These are phyloP conservation scores for Helicoverpa assulta DNA, from an alignment of 2,888 invertebrate genomes.

Conservation along the genomic window DNA sequence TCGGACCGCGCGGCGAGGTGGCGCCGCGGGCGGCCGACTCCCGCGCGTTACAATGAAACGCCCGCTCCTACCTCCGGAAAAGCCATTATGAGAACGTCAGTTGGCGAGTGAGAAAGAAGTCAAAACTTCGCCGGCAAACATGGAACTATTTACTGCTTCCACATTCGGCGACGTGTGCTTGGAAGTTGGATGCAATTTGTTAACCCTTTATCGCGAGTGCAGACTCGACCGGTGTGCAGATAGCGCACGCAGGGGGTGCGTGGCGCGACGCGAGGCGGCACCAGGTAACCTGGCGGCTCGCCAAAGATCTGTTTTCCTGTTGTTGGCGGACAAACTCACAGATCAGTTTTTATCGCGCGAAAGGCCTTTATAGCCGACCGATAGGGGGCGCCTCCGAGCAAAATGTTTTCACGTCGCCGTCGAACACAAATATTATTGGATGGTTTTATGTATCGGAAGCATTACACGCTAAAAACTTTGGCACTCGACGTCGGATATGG, in stretches of 20 bases:
- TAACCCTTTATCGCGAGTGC: constrained; percentile 85
- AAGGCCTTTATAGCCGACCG: constrained; percentile 89
- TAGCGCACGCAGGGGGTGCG: constrained; percentile 65
- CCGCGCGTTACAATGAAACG: constrained; percentile 72
- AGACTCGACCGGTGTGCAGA: constrained; percentile 65
- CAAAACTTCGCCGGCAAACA: constrained; percentile 85
- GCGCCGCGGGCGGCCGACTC: constrained; percentile 70
- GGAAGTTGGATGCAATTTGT: constrained; percentile 87
- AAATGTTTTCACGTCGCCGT: constrained; percentile 86
- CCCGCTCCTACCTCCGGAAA: constrained; percentile 71
- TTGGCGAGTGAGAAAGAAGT: constrained; percentile 85
- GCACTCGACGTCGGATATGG: constrained; percentile 77
- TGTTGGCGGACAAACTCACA: constrained; percentile 88
- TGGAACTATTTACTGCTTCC: constrained; percentile 86
- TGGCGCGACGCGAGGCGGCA: constrained; percentile 63
- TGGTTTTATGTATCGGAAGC: constrained; percentile 89
- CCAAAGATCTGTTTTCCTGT: constrained; percentile 90
- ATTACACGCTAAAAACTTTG: constrained; percentile 88
- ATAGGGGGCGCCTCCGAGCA: constrained; percentile 81
- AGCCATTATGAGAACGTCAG: constrained; percentile 84
- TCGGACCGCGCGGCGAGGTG: constrained; percentile 60
- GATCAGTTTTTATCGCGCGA: constrained; percentile 90
- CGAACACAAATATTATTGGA: constrained; percentile 88
- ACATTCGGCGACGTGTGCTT: constrained; percentile 85
- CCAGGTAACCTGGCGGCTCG: constrained; percentile 87